Evolutionary conservation across 2,113 vertebrate genomes (phyloP).

Genomic region (Thunnus maccoyii): DNA sequence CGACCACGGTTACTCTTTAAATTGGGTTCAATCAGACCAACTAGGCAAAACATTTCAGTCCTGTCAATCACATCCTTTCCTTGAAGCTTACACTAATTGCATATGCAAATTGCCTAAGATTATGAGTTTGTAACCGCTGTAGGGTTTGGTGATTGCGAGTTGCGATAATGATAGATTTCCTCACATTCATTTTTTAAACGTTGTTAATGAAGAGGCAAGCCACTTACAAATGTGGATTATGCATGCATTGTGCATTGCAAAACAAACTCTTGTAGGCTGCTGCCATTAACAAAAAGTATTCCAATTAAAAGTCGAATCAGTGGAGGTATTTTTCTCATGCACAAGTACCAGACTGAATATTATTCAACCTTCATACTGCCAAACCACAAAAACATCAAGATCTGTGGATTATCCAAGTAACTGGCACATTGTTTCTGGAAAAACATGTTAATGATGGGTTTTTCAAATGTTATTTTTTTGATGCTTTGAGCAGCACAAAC

Average conservation of each 20-base stretch:
- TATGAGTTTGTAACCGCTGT: constrained; percentile 59
- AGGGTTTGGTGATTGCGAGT: constrained; percentile 74
- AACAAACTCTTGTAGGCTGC: constrained; percentile 53
- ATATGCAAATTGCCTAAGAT: constrained; percentile 76
- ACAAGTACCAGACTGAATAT: constrained; percentile 6
- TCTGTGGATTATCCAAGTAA: constrained; percentile 1
- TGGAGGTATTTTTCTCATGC: constrained; percentile 16
- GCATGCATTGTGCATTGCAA: constrained; percentile 55
- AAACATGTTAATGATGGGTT: neutral
- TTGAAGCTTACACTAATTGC: constrained; percentile 75
- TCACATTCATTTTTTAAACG: constrained; percentile 61
- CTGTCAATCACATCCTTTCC: constrained; percentile 72
- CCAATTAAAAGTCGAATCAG: constrained; percentile 51
- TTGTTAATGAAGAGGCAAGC: constrained; percentile 74
- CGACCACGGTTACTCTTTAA: constrained; percentile 26
- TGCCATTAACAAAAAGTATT: constrained; percentile 56
- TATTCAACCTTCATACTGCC: constrained; percentile 24
- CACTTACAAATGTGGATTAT: constrained; percentile 66
- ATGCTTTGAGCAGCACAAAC: neutral
- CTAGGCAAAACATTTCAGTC: constrained; percentile 40
- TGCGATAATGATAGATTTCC: constrained; percentile 72
- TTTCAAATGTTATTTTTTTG: neutral
- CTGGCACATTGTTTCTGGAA: neutral
- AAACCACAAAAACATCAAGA: constrained; percentile 2
- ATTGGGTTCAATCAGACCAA: constrained; percentile 54